A percentile compares a stretch with the other conserved stretches of the same genome.
phyloP scores from a whole-genome alignment of 2,797 vertebrate species.

The Octomys mimax region DNA sequence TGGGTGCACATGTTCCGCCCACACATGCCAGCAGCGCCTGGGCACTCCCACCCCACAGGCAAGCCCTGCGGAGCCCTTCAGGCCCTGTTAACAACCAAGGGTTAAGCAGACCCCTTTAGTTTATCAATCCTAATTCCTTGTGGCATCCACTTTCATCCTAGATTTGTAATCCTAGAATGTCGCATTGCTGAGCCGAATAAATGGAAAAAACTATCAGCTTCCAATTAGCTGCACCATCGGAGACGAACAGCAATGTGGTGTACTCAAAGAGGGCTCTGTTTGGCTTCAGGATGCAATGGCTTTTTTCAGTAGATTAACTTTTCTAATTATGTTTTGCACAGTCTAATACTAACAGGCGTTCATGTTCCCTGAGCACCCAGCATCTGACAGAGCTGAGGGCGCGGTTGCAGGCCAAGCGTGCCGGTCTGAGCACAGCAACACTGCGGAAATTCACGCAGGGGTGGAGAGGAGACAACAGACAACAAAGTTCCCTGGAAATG shows the following conservation, averaged over 20 bases:
- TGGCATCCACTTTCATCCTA: not conserved
- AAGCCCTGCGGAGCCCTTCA: not conserved
- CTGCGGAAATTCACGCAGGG: not conserved
- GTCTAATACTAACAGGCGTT: conserved; percentile 64
- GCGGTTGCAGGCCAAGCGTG: not conserved
- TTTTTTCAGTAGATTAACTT: conserved; percentile 76
- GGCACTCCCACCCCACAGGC: not conserved
- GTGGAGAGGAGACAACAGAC: not conserved
- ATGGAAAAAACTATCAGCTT: conserved; percentile 30
- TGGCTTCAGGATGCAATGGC: conserved; percentile 67
- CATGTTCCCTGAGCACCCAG: conserved; percentile 38
- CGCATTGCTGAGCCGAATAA: not conserved
- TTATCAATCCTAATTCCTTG: not conserved
- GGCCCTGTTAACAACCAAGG: not conserved
- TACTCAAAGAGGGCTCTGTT: conserved; percentile 16
- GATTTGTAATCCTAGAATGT: conserved; percentile 28
- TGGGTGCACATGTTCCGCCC: not conserved
- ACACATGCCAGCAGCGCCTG: fast-evolving
- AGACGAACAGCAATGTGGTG: conserved; percentile 4
- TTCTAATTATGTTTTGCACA: conserved; percentile 79
- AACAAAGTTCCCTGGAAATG: conserved; percentile 31
- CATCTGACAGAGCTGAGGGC: not conserved
- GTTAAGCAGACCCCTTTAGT: not conserved
- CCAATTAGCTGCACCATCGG: conserved; percentile 66
- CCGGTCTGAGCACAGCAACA: not conserved